Base-by-base conservation (phyloP, 2,888 invertebrate species). In the Aquatica leii region DNA sequence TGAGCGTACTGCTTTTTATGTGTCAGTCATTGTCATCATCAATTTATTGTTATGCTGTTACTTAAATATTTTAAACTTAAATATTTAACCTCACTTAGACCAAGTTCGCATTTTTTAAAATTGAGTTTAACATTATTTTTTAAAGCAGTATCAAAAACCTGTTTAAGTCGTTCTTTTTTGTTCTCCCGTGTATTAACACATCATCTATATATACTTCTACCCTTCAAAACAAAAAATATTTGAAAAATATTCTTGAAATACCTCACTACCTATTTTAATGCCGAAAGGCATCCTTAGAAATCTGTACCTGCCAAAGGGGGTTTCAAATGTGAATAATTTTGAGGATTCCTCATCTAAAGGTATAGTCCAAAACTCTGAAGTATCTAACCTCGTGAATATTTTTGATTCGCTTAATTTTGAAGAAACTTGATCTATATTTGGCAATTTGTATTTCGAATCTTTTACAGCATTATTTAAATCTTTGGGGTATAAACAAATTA, bases 1-100 rank as follows among this genome's bases (percentile, higher is more conserved):
- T 75, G 75, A 14, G 73, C 69, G 63, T 74, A 75, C 6, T 57
- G 69, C 21, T 62, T 8, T 66, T 77, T 73, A 2, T n/a, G 72
- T 74, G 18, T 50, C 41, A 6, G 50, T 64, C 18, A 77, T 40
- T 17, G 41, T n/a, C n/a, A n/a, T n/a, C n/a, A n/a, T n/a, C n/a
- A n/a, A n/a, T n/a, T n/a, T n/a, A n/a, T n/a, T 17, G 60, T 65
- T 17, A 71, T 63, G 6, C 64, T 63, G 6, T 59, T 54, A 24
- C 65, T 58, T 21, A 53, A 54, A 53, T 68, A 60, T 18, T 57
- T 62, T 49, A 66, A 63, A 6, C 67, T 67, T 15, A 69, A 35
- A 24, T 50, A 1, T 46, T 55, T 11, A 65, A 60, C n/a, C 11
- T 53, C 46, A 34, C 63, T 64, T 60, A 68, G 67, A 24, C 67